Conservation (phyloP, 2,888 invertebrate species). For the Monopis laevigella region DNA sequence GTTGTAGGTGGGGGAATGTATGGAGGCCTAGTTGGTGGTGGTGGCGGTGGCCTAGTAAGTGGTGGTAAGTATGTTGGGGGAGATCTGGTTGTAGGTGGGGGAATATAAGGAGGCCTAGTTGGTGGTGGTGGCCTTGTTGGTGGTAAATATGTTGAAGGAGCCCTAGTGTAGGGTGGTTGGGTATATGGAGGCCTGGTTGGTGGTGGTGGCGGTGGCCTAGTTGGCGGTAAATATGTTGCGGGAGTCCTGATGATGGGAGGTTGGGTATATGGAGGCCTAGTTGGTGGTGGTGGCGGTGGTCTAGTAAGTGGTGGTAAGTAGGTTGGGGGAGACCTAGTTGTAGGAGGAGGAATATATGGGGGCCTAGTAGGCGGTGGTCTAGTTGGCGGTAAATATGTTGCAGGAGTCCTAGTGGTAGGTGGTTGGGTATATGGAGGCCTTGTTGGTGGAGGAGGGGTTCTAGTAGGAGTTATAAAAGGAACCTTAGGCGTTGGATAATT, state of each 20-base stretch:
- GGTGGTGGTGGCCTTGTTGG: slow-evolving; percentile 14
- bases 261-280: slow-evolving; percentile 7
- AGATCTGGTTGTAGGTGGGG: slow-evolving; percentile 18
- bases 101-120: slow-evolving; percentile 18
- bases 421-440: slow-evolving; percentile 13
- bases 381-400: slow-evolving; percentile 15
- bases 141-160: slow-evolving; percentile 4
- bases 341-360: slow-evolving; percentile 15
- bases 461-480: slow-evolving; percentile 24
- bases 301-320: slow-evolving; percentile 14
- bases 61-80: slow-evolving; percentile 5
- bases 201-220: slow-evolving; percentile 15
- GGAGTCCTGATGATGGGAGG: slow-evolving; percentile 14
- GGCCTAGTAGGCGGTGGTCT: slow-evolving; percentile 17
- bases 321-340: slow-evolving; percentile 17
- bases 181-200: slow-evolving; percentile 5
- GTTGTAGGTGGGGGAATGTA: slow-evolving; percentile 22
- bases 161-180: neutral
- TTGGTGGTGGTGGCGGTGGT: neutral
- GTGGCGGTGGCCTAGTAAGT: slow-evolving; percentile 14
- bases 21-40: slow-evolving; percentile 15
- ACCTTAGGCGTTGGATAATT: slow-evolving; percentile 19
- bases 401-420: slow-evolving; percentile 15
- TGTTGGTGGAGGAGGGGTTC: slow-evolving; percentile 19
- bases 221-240: slow-evolving; percentile 15